Base-by-base conservation (phyloP, 2,888 invertebrate genomes). In the Papilio elwesi region DNA sequence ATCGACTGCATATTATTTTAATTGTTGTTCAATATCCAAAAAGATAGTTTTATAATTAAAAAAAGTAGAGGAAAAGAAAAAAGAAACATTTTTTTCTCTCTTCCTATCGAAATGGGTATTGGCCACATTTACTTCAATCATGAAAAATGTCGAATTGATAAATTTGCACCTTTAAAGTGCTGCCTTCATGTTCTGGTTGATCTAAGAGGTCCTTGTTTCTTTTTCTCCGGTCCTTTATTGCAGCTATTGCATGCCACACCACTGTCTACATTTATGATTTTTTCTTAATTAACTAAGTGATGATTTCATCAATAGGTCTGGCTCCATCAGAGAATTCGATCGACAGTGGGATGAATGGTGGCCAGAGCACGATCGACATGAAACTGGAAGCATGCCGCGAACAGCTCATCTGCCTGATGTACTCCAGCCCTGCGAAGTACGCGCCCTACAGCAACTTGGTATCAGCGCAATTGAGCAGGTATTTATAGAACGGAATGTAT, bases 361-460 rank as follows among this genome's bases (percentile, higher is more conserved):
- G 88, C 0, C 90, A 89, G 77, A 92, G 74, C 87, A 88, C 78
- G 95, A 97, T 90, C 90, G 94, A 91, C 7, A 87, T 87, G 11
- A 92, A 92, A 76, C 78, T 93, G 53, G 93, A 93, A 67, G 82
- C 92, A 0, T 98, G 98, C 82, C 92, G 97, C 13, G 97, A 98
- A 84, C 96, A 97, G 81, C 95, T 97, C 8, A 96, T 98, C 47
- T 98, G 98, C 83, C 95, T 97, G 77, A 98, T 98, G 97, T 98
- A 98, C 88, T 95, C 96, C 64, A 97, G 96, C 83, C 98, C 98
- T 0, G 97, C 97, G 6, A 97, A 97, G 85, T 98, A 97, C 86
- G 97, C 98, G 0, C 98, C 98, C 0, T 98, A 97, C 84, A 98
- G 97, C 82, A 98, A 98, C 87, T 94, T 98, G 72, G 96, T 98